Base-by-base conservation (phyloP, 2,888 invertebrate species). In the Achlya flavicornis region DNA sequence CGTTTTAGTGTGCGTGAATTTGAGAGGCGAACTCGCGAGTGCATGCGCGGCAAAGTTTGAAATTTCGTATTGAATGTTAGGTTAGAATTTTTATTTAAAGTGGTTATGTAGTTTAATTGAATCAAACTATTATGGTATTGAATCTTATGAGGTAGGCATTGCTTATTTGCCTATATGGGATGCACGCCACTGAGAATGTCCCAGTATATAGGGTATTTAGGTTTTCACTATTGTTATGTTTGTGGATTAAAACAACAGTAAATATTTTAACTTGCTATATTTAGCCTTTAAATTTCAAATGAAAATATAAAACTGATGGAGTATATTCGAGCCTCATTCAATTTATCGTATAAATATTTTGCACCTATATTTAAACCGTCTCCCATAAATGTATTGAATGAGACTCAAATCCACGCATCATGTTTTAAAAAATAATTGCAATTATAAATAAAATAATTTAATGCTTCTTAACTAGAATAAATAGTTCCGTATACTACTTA, bases 361-460 rank as follows among this genome's bases (percentile, higher is more conserved):
- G 91, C 91, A 92, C 91, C 91, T 92, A 92, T 92, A 92, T 92
- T 90, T 83, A 83, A 83, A 79, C 87, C 89, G 91, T 91, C 91
- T 91, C 91, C 91, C 91, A 19, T 66, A 78, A 72, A 74, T 74
- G 61, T 77, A 89, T 85, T 85, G 84, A 84, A 81, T 85, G 85
- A 85, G 78, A 81, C 84, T 86, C 84, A 82, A 88, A 85, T 68
- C 73, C 71, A 73, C 65, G 64, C 75, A 78, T 76, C 81, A 77
- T 78, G 64, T 63, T 76, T 76, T 65, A 75, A 62, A 26, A 33
- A 71, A 81, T 83, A 78, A 80, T 12, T 41, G 12, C 38, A 41
- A 12, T 41, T 41, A 78, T 84, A 85, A 88, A 88, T 89, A 88
- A 88, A 90, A 87, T 89, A 86, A 83, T 81, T 82, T 82, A 78